These are phyloP conservation scores for Mesoclemmys tuberculata DNA, from an alignment of 2,113 vertebrate species.

Conservation along the genomic window DNA sequence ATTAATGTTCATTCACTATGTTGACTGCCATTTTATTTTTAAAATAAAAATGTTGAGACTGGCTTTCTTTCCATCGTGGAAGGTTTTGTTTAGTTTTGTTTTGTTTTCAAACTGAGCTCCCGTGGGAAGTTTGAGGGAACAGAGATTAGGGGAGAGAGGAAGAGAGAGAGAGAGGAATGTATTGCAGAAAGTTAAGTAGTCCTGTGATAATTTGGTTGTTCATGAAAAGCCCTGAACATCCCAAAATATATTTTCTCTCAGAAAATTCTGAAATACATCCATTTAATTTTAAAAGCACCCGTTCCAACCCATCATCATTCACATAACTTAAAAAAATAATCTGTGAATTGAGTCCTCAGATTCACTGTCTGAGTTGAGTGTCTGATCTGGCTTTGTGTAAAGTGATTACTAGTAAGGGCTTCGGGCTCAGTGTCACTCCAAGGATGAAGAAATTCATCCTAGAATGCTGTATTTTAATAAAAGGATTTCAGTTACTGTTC, in stretches of 20 bases:
- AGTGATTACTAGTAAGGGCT: constrained; percentile 70
- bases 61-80: neutral
- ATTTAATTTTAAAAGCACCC: constrained; percentile 29
- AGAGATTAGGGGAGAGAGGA: neutral
- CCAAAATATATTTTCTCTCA: neutral
- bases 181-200: neutral
- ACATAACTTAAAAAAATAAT: constrained; percentile 24
- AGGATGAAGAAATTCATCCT: constrained; percentile 69
- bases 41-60: neutral
- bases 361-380: constrained; percentile 39
- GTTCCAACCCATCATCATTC: constrained; percentile 33
- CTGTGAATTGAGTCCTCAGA: constrained; percentile 39
- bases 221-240: neutral
- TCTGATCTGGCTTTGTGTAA: constrained; percentile 65
- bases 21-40: constrained; percentile 2
- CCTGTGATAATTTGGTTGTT: rapidly evolving
- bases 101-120: neutral
- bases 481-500: constrained; percentile 62
- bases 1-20: neutral
- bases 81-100: neutral
- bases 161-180: neutral
- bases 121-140: neutral
- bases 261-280: neutral
- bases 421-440: constrained; percentile 67
- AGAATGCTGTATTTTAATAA: constrained; percentile 69